Base-by-base conservation (phyloP, 2,113 vertebrate genomes). In the Chloebia gouldiae region DNA sequence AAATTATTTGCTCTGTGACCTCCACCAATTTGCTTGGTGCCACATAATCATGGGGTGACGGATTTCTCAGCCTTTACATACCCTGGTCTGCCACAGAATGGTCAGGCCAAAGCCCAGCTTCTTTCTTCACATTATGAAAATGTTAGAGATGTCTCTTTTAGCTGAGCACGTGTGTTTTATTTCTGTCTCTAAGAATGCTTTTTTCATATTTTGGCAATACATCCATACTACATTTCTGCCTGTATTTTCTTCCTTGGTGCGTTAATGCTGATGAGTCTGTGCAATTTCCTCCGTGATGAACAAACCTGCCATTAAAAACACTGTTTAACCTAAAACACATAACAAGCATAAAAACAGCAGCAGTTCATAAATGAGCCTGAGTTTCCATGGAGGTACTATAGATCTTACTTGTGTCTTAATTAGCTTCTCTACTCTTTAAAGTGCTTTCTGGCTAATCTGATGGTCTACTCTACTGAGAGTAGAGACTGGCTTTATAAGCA, bases 301-400 rank as follows among this genome's bases (percentile, higher is more conserved):
- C 79, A 94, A 96, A 95, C 80, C 92, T 97, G 93, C 88, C 85
- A 93, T 96, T 96, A 95, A 96, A 95, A 95, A 71, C 60, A 88
- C 85, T 95, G 90, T 95, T 96, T 96, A 96, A 93, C 93, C 79
- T 88, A 94, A 96, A 96, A 96, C 85, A 94, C 71, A 83, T 92
- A 95, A 81, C 59, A 88, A 81, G 86, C 64, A 95, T 95, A 93
- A 97, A 96, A 96, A 92, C 93, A 96, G 95, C 76, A 90, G 85
- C 85, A 90, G 90, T 37, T 96, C 76, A 80, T 86, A 96, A 96
- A 95, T 61, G 90, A 96, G 76, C n/a, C 24, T 88, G 86, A 92
- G 90, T 96, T 96, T 96, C 93, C 96, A 94, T 94, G 85, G 95
- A 93, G 64, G 94, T 94, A 88, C 56, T 95, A 93, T 78, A 95